These are phyloP conservation scores for Campoplex capitator DNA, from an alignment of 2,888 invertebrate genomes.

Conservation along the genomic window DNA sequence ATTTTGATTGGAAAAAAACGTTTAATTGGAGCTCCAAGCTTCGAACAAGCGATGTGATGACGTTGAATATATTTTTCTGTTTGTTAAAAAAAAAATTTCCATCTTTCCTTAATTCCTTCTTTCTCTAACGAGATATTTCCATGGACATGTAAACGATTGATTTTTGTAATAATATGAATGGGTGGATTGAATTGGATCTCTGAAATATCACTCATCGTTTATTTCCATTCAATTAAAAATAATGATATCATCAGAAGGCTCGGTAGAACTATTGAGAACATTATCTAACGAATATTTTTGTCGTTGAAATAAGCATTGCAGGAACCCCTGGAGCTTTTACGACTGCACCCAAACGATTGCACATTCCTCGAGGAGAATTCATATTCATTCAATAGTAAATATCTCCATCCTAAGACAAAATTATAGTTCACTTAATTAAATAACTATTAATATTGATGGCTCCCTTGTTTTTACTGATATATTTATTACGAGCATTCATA, in stretches of 20 bases:
- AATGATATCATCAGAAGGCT: neutral
- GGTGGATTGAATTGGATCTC: neutral
- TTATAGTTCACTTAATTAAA: constrained; percentile 36
- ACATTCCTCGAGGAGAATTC: constrained; percentile 17
- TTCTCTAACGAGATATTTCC: neutral
- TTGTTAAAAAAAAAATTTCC: neutral
- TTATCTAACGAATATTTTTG: neutral
- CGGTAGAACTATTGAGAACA: neutral
- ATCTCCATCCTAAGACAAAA: constrained; percentile 14
- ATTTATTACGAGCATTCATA: constrained; percentile 28
- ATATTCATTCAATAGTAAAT: constrained; percentile 4
- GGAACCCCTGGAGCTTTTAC: neutral
- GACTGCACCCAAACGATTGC: constrained; percentile 14
- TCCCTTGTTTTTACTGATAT: constrained; percentile 34
- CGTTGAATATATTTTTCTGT: neutral
- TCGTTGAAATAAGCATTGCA: neutral
- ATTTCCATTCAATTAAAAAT: neutral
- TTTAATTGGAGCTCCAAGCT: neutral
- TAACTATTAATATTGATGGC: constrained; percentile 38
- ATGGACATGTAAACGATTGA: no score
- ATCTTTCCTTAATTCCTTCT: neutral
- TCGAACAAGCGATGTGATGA: neutral
- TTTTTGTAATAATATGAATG: neutral
- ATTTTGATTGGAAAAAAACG: neutral
- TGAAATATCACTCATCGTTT: neutral